These are phyloP conservation scores for Osmoderma eremita DNA, from an alignment of 2,888 invertebrate species.

Conservation along the genomic window DNA sequence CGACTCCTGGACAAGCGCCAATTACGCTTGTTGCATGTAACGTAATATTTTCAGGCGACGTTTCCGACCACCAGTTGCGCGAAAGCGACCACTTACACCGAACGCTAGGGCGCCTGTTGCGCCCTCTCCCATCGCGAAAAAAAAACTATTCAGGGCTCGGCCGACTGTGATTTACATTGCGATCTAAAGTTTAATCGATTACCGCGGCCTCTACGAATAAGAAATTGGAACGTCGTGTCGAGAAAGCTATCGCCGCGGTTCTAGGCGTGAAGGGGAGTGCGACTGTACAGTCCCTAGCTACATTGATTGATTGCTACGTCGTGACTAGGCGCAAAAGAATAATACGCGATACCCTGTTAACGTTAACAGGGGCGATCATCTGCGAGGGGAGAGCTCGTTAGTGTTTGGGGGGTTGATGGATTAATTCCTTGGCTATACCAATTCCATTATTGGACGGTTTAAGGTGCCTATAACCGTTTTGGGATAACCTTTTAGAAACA, in stretches of 20 bases:
- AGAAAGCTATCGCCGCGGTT: neutral
- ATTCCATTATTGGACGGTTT: no score
- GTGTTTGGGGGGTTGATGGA: no score
- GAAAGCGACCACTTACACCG: conserved; percentile 21
- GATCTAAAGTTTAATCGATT: conserved; percentile 35
- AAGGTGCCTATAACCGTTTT: no score
- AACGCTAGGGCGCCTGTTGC: conserved; percentile 25
- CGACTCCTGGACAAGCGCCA: conserved; percentile 57
- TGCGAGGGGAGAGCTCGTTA: no score
- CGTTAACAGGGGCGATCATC: no score
- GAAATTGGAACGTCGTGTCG: conserved; percentile 16
- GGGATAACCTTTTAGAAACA: no score
- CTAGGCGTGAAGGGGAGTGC: neutral
- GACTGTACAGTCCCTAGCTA: neutral
- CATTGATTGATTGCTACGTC: conserved; percentile 8
- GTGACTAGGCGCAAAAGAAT: no score
- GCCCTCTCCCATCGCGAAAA: neutral
- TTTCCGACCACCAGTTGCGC: conserved; percentile 44
- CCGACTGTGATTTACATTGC: conserved; percentile 30
- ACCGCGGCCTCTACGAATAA: conserved; percentile 10
- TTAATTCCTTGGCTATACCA: no score
- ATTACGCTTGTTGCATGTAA: conserved; percentile 62
- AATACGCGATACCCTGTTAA: no score
- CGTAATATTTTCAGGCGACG: conserved; percentile 54
- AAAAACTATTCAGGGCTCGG: conserved; percentile 34